Base-by-base conservation (phyloP, 2,888 invertebrate genomes). In the Petrolisthes cinctipes region DNA sequence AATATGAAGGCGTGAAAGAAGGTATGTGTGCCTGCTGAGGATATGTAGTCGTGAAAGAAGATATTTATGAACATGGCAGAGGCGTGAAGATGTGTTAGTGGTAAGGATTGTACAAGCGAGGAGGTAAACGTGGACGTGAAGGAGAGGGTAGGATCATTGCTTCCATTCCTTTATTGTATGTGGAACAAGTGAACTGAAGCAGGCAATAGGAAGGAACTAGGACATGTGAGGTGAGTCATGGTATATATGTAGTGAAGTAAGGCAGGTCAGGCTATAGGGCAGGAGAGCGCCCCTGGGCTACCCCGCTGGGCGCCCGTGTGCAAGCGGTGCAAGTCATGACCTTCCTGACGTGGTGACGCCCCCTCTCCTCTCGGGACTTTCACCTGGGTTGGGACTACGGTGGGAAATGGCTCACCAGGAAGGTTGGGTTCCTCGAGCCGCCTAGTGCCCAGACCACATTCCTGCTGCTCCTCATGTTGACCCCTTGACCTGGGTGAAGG, bases 401-500 rank as follows among this genome's bases (percentile, higher is more conserved):
- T 76, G 76, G 76, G 76, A 76, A 76, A 53, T 76, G 51, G 76
- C 51, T 76, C 76, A 76, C 51, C 51, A 53, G 14, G 76, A 76
- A 37, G 37, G 37, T 37, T 37, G 37, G 37, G 37, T 37, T 37
- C 37, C 37, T 37, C 37, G 37, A 37, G 37, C 37, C 37, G 37
- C 37, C 37, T 37, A 76, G 76, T 76, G 51, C 51, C 53, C 51
- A 76, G 51, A n/a, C 11, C 79, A 79, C 79, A 53, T 79, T 20
- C 53, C 56, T 56, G 79, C 54, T 76, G 56, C 56, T 54, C 56
- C 79, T 56, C 79, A 79, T 61, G 61, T 17, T 61, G 11, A 61
- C 61, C 61, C 17, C 61, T 11, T 61, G 17, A 9, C 61, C 61
- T 37, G 37, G 37, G 37, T 37, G 37, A 37, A 37, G 37, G 37